A percentile compares a stretch with the other conserved stretches of the same genome.
Conservation (phyloP, 1,140 invertebrate genomes). For the Leptestheria dahalacensis region DNA sequence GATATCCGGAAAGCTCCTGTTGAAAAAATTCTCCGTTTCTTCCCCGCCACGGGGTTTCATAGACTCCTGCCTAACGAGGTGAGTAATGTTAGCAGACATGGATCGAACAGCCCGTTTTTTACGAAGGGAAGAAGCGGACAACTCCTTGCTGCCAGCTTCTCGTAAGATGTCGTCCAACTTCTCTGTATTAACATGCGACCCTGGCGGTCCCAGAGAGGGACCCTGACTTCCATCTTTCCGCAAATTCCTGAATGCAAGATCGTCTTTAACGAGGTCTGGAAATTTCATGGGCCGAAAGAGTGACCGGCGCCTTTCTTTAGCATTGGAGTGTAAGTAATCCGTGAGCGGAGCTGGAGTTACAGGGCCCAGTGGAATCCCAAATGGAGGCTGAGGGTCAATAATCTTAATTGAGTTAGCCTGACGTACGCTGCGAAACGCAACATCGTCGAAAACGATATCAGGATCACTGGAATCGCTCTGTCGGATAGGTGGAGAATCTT, state of each 20-base stretch:
- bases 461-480: slow-evolving; percentile 37
- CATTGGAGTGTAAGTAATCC: slow-evolving; percentile 58
- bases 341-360: slow-evolving; percentile 53
- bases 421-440: slow-evolving; percentile 60
- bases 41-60: neutral
- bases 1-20: neutral
- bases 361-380: slow-evolving; percentile 72
- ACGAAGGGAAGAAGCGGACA: slow-evolving; percentile 24
- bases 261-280: slow-evolving; percentile 70
- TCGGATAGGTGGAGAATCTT: neutral
- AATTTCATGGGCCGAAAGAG: slow-evolving; percentile 45
- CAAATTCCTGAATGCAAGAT: slow-evolving; percentile 65
- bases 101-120: slow-evolving; percentile 62
- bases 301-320: slow-evolving; percentile 30
- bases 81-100: slow-evolving; percentile 61
- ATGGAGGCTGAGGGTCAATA: slow-evolving; percentile 65
- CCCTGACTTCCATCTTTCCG: slow-evolving; percentile 46
- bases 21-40: neutral
- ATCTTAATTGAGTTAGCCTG: slow-evolving; percentile 51
- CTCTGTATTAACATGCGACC: slow-evolving; percentile 27
- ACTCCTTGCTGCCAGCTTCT: slow-evolving; percentile 13
- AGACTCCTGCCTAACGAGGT: slow-evolving; percentile 35
- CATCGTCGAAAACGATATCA: slow-evolving; percentile 65
- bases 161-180: slow-evolving; percentile 24
- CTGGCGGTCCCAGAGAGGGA: slow-evolving; percentile 22